Percentiles rank a stretch among this genome's conserved stretches.
phyloP scores from a whole-genome alignment of 2,797 vertebrate genomes.

The Pogoniulus pusillus region DNA sequence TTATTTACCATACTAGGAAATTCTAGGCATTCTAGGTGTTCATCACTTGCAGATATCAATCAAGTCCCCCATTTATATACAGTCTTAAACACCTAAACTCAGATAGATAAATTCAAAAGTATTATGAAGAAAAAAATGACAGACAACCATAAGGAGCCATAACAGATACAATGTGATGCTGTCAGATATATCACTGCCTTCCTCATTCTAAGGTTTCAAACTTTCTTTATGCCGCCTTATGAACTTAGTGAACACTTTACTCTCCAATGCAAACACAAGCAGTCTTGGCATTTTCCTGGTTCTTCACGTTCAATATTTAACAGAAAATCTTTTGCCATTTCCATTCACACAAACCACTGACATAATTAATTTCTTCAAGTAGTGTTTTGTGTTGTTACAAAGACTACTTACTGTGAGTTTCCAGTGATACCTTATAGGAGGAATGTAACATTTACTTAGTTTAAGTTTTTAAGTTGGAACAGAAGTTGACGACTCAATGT shows the following conservation, averaged over 20 bases:
- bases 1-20: neutral
- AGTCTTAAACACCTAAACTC: neutral
- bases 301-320: neutral
- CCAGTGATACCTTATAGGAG: neutral
- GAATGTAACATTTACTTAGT: neutral
- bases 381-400: neutral
- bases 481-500: neutral
- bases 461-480: neutral
- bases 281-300: neutral
- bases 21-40: neutral
- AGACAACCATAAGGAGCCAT: neutral
- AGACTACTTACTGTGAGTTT: neutral
- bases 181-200: neutral
- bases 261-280: fast-evolving
- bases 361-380: neutral
- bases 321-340: neutral
- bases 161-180: neutral
- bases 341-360: neutral
- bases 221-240: neutral
- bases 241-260: neutral
- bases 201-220: neutral
- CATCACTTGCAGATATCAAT: neutral
- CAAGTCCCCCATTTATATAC: neutral
- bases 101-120: neutral
- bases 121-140: neutral